Evolutionary conservation across 2,888 invertebrate species (phyloP), one percentile per base, ranked within the genome.

Genomic region (Notocelia uddmanniana): DNA sequence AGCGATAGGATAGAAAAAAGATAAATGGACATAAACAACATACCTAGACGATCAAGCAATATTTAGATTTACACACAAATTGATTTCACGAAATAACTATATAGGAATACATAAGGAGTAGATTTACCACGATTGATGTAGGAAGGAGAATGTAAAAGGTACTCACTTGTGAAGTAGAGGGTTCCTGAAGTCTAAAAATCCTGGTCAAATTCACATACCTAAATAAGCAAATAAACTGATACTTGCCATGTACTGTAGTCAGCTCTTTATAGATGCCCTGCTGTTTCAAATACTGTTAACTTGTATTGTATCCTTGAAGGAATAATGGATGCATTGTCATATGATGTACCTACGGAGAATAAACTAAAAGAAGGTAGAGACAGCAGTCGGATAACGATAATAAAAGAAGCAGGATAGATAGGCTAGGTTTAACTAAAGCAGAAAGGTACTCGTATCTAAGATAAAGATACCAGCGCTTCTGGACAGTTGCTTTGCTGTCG

Each of bases 161-260:
- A 63, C 63, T 63, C 37, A 64, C 64, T 54, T 52, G 34, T 37
- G 63, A n/a, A 21, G 50, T 19, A 50, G 34, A 37, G 52, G 52
- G 31, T 52, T 64, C 64, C 52, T 52, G 64, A 54, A 23, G 13
- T 21, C 52, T 64, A 54, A n/a, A 37, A 37, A 64, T 37, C 19
- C 31, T 64, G 64, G 21, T 52, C n/a, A 52, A 0, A 52, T 10
- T 19, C 34, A 2, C n/a, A 18, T 13, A 26, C 41, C 15, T 41
- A 41, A 37, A 37, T 41, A 6, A 41, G 13, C 41, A 41, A 15
- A 41, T 41, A 41, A 41, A 41, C 41, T 41, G 41, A 15, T 1
- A 41, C 3, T 41, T 15, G 41, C 41, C 5, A 15, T 15, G 11
- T 15, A 41, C 37, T 13, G 13, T 41, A 15, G 41, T 0, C 41